Conservation (phyloP, 2,888 invertebrate species). For the Pterobdella sp. region DNA sequence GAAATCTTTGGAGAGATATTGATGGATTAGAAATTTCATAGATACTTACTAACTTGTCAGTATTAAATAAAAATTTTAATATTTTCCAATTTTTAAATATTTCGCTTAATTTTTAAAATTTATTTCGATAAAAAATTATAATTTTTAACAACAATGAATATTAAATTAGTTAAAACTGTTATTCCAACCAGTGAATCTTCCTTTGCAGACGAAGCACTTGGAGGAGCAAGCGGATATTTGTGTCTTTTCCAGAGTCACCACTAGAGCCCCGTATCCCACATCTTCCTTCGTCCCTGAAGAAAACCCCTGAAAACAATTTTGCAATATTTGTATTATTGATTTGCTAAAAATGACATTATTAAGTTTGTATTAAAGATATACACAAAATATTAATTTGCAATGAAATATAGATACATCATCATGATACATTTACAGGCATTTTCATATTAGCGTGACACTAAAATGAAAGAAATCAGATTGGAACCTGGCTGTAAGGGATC, state of each 20-base stretch:
- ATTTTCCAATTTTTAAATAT: too few species aligned
- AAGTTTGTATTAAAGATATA: not conserved
- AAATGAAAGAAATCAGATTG: too few species aligned
- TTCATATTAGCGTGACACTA: too few species aligned
- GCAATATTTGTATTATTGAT: not conserved
- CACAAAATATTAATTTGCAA: not conserved
- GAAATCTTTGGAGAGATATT: conserved; percentile 42
- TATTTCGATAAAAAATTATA: too few species aligned
- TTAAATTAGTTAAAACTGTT: too few species aligned
- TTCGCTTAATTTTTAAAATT: too few species aligned
- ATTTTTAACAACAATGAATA: too few species aligned
- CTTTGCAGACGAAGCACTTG: conserved; percentile 89
- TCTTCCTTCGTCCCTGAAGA: conserved; percentile 41
- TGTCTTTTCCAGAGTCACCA: conserved; percentile 90
- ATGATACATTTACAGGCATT: too few species aligned
- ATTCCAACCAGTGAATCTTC: conserved; percentile 55
- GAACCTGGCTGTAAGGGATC: conserved; percentile 45
- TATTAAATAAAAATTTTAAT: too few species aligned
- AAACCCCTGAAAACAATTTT: conserved; percentile 15
- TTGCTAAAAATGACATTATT: not conserved
- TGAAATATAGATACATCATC: too few species aligned
- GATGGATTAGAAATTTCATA: not conserved
- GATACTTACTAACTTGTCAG: too few species aligned
- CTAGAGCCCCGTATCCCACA: conserved; percentile 62
- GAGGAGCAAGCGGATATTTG: conserved; percentile 88